phyloP scores from a whole-genome alignment of 1,140 invertebrate species.

The Temnothorax curvispinosus region DNA sequence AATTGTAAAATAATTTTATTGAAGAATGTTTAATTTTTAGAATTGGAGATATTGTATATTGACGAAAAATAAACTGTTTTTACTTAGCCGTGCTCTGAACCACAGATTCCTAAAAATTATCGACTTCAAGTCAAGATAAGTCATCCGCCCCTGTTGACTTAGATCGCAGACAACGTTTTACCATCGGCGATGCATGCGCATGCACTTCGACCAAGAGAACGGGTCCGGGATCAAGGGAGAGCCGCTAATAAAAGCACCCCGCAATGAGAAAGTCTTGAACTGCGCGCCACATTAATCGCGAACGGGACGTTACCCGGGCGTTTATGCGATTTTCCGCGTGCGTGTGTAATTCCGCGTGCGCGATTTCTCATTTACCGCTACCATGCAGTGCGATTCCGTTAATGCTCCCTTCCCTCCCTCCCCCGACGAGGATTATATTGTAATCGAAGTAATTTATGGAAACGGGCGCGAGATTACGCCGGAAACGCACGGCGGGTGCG shows the following conservation, averaged over 20 bases:
- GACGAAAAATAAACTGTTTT: background rate
- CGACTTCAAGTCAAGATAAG: background rate
- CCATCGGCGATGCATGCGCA: slow-evolving; percentile 36
- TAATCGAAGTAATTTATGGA: slow-evolving; percentile 73
- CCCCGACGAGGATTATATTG: slow-evolving; percentile 60
- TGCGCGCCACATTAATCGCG: slow-evolving; percentile 55
- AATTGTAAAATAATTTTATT: background rate
- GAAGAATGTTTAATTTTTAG: background rate
- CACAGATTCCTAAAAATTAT: background rate
- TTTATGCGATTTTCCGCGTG: slow-evolving; percentile 35
- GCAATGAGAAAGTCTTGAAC: slow-evolving; percentile 77
- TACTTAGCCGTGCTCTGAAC: no score
- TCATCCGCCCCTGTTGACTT: slow-evolving; percentile 34
- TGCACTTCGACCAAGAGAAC: slow-evolving; percentile 23
- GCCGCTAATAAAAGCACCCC: slow-evolving; percentile 71
- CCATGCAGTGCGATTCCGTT: slow-evolving; percentile 59
- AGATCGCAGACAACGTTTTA: slow-evolving; percentile 60
- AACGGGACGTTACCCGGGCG: slow-evolving; percentile 57
- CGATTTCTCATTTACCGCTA: slow-evolving; percentile 56
- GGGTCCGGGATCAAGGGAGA: slow-evolving; percentile 43
- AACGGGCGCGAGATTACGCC: slow-evolving; percentile 54
- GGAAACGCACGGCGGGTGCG: slow-evolving; percentile 35
- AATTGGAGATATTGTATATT: background rate
- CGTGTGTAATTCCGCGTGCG: slow-evolving; percentile 36
- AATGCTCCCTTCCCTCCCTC: slow-evolving; percentile 15